These are phyloP conservation scores for Epinephelus cyanopodus DNA, from an alignment of 2,113 vertebrate species.

Conservation along the genomic window DNA sequence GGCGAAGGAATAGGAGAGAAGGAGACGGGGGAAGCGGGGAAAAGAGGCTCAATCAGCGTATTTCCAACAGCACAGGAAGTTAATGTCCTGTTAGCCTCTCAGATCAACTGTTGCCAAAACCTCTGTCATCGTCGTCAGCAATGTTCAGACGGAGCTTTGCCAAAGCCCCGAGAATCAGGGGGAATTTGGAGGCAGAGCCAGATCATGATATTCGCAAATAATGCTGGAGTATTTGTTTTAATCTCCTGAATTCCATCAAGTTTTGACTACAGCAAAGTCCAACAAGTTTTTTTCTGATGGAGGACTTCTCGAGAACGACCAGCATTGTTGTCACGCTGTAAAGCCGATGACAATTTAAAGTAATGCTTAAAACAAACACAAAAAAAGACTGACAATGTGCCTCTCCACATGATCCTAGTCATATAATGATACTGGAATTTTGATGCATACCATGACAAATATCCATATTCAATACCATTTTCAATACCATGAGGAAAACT, in stretches of 20 bases:
- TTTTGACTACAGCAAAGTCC: slow-evolving; percentile 54
- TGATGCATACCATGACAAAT: too few species aligned
- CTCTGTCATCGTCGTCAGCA: slow-evolving; percentile 36
- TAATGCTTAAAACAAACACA: slow-evolving; percentile 44
- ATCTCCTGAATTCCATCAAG: slow-evolving; percentile 45
- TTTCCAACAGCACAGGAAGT: slow-evolving; percentile 42
- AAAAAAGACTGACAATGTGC: slow-evolving; percentile 21
- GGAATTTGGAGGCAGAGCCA: slow-evolving; percentile 39
- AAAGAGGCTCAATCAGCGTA: slow-evolving; percentile 7
- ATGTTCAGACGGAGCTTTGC: slow-evolving; percentile 36
- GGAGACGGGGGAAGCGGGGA: not conserved
- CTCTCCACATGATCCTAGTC: slow-evolving; percentile 27
- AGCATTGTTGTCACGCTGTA: slow-evolving; percentile 24
- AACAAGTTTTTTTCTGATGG: slow-evolving; percentile 28
- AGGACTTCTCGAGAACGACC: slow-evolving; percentile 41
- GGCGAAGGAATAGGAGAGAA: not conserved
- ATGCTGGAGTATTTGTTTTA: slow-evolving; percentile 43
- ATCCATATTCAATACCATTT: too few species aligned
- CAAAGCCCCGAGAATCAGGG: slow-evolving; percentile 48
- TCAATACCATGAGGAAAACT: too few species aligned
- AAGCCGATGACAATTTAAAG: slow-evolving; percentile 35
- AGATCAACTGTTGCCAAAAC: slow-evolving; percentile 44
- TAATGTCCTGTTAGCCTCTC: slow-evolving; percentile 14
- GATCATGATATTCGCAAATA: slow-evolving; percentile 34
- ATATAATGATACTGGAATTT: too few species aligned